Conservation (phyloP, 2,797 vertebrate species). For the Myotis myotis region DNA sequence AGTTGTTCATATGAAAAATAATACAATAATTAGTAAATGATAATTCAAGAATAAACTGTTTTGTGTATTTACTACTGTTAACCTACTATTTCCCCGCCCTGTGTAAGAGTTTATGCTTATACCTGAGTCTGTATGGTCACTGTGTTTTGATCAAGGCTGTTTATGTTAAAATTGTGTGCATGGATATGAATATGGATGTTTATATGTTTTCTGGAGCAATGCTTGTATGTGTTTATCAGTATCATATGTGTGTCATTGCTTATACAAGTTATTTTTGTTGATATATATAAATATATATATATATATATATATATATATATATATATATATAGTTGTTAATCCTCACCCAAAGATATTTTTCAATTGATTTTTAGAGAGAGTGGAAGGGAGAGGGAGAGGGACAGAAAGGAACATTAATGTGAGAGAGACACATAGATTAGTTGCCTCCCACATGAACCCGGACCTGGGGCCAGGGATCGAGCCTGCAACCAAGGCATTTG, state of each 20-base stretch:
- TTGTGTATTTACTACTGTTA: background rate
- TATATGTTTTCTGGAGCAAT: slow-evolving; percentile 3
- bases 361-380: too few relatives aligned
- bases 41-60: background rate
- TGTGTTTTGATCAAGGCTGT: slow-evolving; percentile 22
- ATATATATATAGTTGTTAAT: too few relatives aligned
- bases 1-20: background rate
- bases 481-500: too few relatives aligned
- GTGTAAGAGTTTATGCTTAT: slow-evolving; percentile 7
- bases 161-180: background rate
- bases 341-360: too few relatives aligned
- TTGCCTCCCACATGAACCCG: too few relatives aligned
- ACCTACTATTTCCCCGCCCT: background rate
- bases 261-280: slow-evolving; percentile 4
- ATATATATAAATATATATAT: background rate
- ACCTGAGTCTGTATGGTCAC: background rate
- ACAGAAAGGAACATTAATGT: too few relatives aligned
- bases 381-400: too few relatives aligned
- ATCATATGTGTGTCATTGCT: background rate
- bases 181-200: background rate
- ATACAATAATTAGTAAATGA: background rate
- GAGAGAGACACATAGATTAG: too few relatives aligned
- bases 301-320: background rate
- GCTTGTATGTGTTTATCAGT: slow-evolving; percentile 12
- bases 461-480: too few relatives aligned